Conservation (phyloP, 2,113 vertebrate species). For the Miniopterus natalensis region DNA sequence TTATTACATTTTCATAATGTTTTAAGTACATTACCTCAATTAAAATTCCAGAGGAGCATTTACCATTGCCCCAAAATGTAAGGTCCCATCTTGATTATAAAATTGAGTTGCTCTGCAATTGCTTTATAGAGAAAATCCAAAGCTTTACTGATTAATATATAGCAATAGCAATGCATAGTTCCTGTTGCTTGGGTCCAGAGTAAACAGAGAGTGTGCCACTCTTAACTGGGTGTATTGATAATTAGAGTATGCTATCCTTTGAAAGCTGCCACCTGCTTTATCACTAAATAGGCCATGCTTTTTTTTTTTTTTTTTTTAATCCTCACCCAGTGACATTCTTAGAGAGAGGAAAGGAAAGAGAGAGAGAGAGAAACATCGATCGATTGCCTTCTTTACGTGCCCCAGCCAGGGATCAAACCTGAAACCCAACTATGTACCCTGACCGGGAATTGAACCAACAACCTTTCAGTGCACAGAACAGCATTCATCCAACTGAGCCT, state of each 20-base stretch:
- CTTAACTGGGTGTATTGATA: background rate
- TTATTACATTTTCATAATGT: background rate
- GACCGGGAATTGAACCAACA: background rate
- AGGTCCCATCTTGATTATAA: background rate
- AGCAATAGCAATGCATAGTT: background rate
- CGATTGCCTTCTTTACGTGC: background rate
- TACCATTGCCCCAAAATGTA: constrained; percentile 6
- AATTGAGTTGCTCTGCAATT: background rate
- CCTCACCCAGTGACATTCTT: background rate
- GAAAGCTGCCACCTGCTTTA: background rate
- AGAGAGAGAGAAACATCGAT: background rate
- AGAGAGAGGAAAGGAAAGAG: background rate
- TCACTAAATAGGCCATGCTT: background rate
- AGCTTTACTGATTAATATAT: background rate
- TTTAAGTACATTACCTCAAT: background rate
- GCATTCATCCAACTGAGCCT: background rate
- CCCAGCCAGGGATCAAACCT: no score
- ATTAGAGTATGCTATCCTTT: background rate
- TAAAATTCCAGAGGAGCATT: background rate
- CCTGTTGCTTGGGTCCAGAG: background rate
- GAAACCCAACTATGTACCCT: background rate
- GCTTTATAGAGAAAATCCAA: constrained; percentile 3
- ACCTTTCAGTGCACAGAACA: background rate
- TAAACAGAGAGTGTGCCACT: background rate
- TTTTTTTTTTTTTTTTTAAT: background rate